These are phyloP conservation scores for Eudorcas thomsonii DNA, from an alignment of 2,113 vertebrate species.

Conservation along the genomic window DNA sequence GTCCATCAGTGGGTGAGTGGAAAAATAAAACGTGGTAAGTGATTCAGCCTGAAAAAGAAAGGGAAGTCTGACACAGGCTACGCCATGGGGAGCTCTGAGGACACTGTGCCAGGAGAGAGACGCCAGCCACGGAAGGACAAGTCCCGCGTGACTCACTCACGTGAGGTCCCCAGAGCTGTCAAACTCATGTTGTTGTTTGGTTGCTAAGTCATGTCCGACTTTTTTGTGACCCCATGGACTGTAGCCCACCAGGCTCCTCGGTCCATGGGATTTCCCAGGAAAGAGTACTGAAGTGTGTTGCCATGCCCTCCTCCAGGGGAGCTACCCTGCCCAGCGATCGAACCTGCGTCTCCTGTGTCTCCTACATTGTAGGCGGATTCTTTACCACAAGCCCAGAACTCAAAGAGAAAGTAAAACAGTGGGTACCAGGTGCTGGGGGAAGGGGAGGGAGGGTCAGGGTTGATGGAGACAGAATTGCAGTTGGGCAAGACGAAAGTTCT, in stretches of 20 bases:
- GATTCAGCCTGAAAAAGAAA: neutral
- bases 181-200: too few species aligned
- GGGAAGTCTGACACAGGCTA: neutral
- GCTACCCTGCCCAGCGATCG: neutral
- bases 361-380: neutral
- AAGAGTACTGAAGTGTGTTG: neutral
- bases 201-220: too few species aligned
- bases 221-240: too few species aligned
- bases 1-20: rapidly evolving
- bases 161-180: neutral
- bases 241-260: neutral
- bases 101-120: neutral
- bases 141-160: rapidly evolving
- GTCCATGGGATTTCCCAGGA: neutral
- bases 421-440: too few species aligned
- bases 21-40: too few species aligned
- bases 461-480: neutral
- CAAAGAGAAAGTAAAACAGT: rapidly evolving
- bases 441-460: neutral
- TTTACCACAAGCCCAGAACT: neutral
- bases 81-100: neutral
- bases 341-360: neutral
- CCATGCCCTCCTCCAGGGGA: neutral
- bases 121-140: neutral
- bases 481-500: rapidly evolving